Percentiles rank a stretch among this genome's conserved stretches.
Evolutionary conservation across 1,140 invertebrate genomes (phyloP).

Genomic region (Procambarus virginalis): DNA sequence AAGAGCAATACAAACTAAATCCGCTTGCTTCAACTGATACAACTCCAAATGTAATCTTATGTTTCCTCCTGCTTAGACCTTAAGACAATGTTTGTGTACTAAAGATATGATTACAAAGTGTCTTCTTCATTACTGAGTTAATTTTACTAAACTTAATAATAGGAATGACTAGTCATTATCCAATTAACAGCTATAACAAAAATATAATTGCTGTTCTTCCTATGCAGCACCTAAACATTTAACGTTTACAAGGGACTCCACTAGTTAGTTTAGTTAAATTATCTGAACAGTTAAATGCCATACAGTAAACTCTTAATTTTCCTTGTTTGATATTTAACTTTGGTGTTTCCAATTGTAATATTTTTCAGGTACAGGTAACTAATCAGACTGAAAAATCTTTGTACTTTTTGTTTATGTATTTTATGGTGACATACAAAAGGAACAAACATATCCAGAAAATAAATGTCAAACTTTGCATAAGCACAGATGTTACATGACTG

Average conservation of each 20-base stretch:
- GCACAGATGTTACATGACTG: no score
- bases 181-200: background rate
- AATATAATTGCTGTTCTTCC: background rate
- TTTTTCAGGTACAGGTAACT: background rate
- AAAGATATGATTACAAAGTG: background rate
- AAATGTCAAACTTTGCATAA: background rate
- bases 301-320: slow-evolving; percentile 7
- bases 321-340: background rate
- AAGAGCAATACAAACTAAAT: no score
- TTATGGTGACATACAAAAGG: background rate
- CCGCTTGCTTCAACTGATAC: no score
- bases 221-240: background rate
- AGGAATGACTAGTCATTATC: slow-evolving; percentile 1
- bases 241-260: background rate
- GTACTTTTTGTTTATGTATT: background rate
- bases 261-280: background rate
- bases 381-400: background rate
- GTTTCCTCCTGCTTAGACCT: background rate
- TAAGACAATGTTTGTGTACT: background rate
- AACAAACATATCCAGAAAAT: no score
- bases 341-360: background rate
- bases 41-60: background rate
- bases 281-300: background rate
- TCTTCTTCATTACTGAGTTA: background rate
- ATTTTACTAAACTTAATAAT: slow-evolving; percentile 4